Percentiles rank a stretch among this genome's conserved stretches.
Evolutionary conservation across 2,888 invertebrate genomes (phyloP).

Genomic region (Cosmia pyralina): DNA sequence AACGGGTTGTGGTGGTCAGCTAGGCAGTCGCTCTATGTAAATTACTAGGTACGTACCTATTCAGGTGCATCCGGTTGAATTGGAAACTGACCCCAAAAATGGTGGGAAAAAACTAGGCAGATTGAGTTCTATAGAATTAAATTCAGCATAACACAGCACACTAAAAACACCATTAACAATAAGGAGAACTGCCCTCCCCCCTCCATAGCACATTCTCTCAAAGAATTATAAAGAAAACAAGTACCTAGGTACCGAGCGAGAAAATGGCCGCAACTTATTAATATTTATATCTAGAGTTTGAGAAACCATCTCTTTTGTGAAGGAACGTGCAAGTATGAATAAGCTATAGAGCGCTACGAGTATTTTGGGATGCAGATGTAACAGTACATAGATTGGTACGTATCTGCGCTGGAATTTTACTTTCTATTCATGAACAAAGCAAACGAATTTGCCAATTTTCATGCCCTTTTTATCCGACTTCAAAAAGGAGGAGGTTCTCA

Average conservation of each 20-base stretch:
- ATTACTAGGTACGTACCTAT: no score
- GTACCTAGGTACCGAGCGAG: constrained; percentile 27
- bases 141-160: background rate
- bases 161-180: constrained; percentile 10
- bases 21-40: no score
- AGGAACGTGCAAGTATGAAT: constrained; percentile 11
- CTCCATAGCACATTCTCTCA: constrained; percentile 27
- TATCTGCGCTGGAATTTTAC: no score
- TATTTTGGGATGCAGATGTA: background rate
- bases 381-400: no score
- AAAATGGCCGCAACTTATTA: constrained; percentile 56
- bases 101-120: no score
- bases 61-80: no score
- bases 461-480: no score
- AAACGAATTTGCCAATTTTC: no score
- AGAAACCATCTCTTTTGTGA: constrained; percentile 24
- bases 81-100: no score
- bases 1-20: no score
- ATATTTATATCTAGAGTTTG: constrained; percentile 61
- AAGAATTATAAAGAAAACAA: constrained; percentile 51
- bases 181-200: background rate
- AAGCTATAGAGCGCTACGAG: constrained; percentile 8
- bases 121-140: background rate
- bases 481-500: no score
- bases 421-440: no score